These are phyloP conservation scores for Galleria mellonella DNA, from an alignment of 1,140 invertebrate species.

Conservation along the genomic window DNA sequence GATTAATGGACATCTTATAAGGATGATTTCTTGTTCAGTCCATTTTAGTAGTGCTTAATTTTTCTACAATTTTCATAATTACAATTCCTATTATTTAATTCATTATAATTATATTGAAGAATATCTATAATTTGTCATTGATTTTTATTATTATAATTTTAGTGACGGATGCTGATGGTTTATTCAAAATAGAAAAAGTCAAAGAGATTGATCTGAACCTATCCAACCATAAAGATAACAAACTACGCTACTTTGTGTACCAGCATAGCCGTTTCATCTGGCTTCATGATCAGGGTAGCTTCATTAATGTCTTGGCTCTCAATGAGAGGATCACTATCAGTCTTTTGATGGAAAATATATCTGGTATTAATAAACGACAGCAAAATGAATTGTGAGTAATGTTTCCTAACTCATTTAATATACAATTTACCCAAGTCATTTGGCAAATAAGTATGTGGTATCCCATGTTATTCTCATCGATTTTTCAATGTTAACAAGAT, in stretches of 20 bases:
- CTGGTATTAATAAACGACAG: conserved; percentile 70
- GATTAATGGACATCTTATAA: too few species aligned
- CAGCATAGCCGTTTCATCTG: conserved; percentile 74
- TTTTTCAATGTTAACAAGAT: not conserved
- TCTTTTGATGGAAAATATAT: conserved; percentile 67
- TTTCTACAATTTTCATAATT: too few species aligned
- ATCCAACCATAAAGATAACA: conserved; percentile 56
- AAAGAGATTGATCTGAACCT: conserved; percentile 62
- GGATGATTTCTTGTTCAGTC: too few species aligned
- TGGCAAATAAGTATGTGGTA: not conserved
- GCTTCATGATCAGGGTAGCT: conserved; percentile 62
- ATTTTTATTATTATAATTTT: conserved; percentile 19
- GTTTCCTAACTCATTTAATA: not conserved
- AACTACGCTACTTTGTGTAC: conserved; percentile 71
- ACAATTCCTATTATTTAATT: too few species aligned
- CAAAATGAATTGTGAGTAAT: conserved; percentile 72
- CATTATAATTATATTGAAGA: not conserved
- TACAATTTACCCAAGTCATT: not conserved
- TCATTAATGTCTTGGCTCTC: conserved; percentile 69
- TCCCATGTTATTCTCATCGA: not conserved
- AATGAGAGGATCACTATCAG: conserved; percentile 70
- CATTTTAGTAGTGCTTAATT: too few species aligned
- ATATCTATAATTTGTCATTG: too few species aligned
- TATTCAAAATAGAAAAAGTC: conserved; percentile 55
- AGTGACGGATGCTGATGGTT: conserved; percentile 69